These are phyloP conservation scores for Panzeria rudis DNA, from an alignment of 2,888 invertebrate genomes.

Conservation along the genomic window DNA sequence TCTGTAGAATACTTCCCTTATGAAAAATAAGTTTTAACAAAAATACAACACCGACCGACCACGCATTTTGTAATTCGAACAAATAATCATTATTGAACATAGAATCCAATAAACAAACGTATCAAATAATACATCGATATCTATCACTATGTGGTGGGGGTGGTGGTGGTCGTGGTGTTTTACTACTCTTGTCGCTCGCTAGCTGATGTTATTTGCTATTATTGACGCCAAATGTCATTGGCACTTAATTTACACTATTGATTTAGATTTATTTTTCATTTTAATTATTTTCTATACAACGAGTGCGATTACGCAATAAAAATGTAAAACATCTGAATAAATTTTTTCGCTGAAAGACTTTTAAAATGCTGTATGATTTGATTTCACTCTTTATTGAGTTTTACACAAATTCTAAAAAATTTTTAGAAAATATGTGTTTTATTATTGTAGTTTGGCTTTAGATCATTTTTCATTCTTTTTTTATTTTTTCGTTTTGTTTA, in stretches of 20 bases:
- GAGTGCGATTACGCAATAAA: slow-evolving; percentile 16
- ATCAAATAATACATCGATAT: slow-evolving; percentile 49
- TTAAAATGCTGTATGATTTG: not conserved
- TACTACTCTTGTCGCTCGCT: slow-evolving; percentile 11
- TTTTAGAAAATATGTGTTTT: slow-evolving; percentile 27
- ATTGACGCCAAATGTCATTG: slow-evolving; percentile 68
- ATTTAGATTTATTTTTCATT: slow-evolving; percentile 54
- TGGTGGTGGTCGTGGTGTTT: not conserved
- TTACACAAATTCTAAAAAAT: not conserved
- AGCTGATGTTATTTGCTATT: slow-evolving; percentile 34
- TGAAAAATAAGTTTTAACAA: slow-evolving; percentile 11
- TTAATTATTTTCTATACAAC: slow-evolving; percentile 31
- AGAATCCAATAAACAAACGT: slow-evolving; percentile 42
- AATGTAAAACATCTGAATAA: slow-evolving; percentile 29
- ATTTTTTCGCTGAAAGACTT: slow-evolving; percentile 10
- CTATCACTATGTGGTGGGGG: slow-evolving; percentile 12
- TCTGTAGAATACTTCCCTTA: slow-evolving; percentile 33
- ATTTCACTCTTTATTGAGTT: slow-evolving; percentile 1
- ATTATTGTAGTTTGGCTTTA: slow-evolving; percentile 34
- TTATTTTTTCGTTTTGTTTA: slow-evolving; percentile 33
- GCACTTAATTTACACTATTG: slow-evolving; percentile 63
- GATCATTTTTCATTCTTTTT: slow-evolving; percentile 48
- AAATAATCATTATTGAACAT: slow-evolving; percentile 39
- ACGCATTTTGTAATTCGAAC: slow-evolving; percentile 54
- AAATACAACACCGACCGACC: slow-evolving; percentile 23